A percentile compares a stretch with the other conserved stretches of the same genome.
These are phyloP conservation scores for Apotomis turbidana DNA, from an alignment of 2,888 invertebrate species.

Conservation along the genomic window DNA sequence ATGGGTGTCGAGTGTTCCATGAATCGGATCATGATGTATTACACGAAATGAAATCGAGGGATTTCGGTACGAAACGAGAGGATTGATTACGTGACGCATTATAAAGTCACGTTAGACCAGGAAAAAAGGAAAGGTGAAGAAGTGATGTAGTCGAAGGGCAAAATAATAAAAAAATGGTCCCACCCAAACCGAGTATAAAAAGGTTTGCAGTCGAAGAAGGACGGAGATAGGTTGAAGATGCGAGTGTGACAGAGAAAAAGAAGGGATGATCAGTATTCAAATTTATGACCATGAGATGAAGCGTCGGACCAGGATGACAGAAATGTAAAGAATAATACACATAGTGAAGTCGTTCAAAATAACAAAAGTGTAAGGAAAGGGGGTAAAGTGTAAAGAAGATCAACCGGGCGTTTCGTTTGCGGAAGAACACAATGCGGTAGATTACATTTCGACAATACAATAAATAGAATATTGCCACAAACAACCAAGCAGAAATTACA, in stretches of 20 bases:
- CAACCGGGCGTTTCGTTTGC: slow-evolving; percentile 16
- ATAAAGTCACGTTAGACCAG: slow-evolving; percentile 9
- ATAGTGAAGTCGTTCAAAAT: neutral
- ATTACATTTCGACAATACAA: slow-evolving; percentile 25
- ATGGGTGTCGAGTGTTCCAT: neutral
- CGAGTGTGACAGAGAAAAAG: slow-evolving; percentile 9
- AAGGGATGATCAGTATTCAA: slow-evolving; percentile 1
- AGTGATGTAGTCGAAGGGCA: neutral
- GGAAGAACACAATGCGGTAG: slow-evolving; percentile 13
- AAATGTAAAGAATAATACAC: slow-evolving; percentile 9
- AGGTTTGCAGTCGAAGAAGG: neutral
- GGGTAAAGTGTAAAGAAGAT: slow-evolving; percentile 9
- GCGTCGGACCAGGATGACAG: slow-evolving; percentile 12
- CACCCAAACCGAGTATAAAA: slow-evolving; percentile 13
- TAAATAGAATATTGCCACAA: slow-evolving; percentile 34
- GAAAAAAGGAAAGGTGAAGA: slow-evolving; percentile 6
- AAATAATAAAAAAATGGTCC: slow-evolving; percentile 18
- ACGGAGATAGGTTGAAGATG: slow-evolving; percentile 2
- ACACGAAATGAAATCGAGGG: neutral
- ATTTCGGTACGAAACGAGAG: neutral
- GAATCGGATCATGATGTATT: neutral
- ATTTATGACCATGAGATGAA: slow-evolving; percentile 14
- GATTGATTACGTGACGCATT: slow-evolving; percentile 18
- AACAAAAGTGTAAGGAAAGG: neutral
- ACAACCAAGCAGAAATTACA: slow-evolving; percentile 36